Conservation (phyloP, 1,140 invertebrate genomes). For the Aphelinus certus region DNA sequence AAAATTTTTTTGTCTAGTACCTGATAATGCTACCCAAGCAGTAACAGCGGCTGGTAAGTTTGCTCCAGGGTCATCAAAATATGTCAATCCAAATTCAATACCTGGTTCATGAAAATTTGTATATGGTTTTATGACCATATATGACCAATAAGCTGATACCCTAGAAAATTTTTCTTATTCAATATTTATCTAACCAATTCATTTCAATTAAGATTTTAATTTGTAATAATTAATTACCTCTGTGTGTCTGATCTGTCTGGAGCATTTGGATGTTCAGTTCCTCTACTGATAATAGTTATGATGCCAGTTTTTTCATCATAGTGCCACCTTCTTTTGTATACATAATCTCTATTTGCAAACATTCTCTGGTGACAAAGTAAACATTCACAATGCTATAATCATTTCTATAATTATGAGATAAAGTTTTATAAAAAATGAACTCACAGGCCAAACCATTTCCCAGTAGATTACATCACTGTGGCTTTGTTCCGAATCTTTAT, state of each 20-base stretch:
- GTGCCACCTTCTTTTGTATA: conserved; percentile 80
- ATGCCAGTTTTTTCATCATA: conserved; percentile 67
- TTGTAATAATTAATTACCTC: conserved; percentile 53
- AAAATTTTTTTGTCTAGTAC: conserved; percentile 42
- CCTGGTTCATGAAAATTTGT: conserved; percentile 73
- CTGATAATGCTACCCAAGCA: conserved; percentile 71
- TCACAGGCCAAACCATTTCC: conserved; percentile 88
- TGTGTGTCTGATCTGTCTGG: conserved; percentile 69
- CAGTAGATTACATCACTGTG: conserved; percentile 83
- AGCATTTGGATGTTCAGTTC: conserved; percentile 70
- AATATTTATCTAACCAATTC: not conserved
- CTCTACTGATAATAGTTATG: conserved; percentile 72
- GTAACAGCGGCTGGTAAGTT: conserved; percentile 74
- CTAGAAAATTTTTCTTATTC: conserved; percentile 48
- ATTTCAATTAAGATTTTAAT: not conserved
- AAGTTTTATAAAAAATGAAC: conserved; percentile 46
- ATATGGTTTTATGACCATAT: conserved; percentile 83
- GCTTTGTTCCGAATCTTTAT: conserved; percentile 53
- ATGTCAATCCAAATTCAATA: conserved; percentile 87
- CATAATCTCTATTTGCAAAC: conserved; percentile 88
- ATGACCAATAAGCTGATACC: conserved; percentile 85
- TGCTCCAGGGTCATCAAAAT: conserved; percentile 87
- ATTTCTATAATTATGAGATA: conserved; percentile 6
- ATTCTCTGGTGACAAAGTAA: conserved; percentile 67
- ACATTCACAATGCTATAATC: not conserved